Percentiles rank a stretch among this genome's conserved stretches.
These are phyloP conservation scores for Terebella lapidaria DNA, from an alignment of 2,888 invertebrate genomes.

Conservation along the genomic window DNA sequence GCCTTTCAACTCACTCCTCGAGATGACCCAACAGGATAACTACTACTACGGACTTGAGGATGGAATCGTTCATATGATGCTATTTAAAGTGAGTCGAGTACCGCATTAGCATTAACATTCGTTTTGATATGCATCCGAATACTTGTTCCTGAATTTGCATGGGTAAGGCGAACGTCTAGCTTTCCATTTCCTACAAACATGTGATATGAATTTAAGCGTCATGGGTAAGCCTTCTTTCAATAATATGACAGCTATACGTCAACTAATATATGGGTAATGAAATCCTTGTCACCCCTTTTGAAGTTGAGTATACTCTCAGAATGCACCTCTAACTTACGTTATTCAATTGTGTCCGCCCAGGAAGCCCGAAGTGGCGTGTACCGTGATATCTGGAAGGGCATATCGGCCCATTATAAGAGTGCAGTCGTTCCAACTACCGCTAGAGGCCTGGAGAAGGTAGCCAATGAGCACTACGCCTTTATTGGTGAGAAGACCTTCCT, in stretches of 20 bases:
- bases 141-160: too few relatives aligned
- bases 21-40: slow-evolving; percentile 6
- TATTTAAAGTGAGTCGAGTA: slow-evolving; percentile 11
- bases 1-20: slow-evolving; percentile 7
- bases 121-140: too few relatives aligned
- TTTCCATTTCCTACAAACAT: too few relatives aligned
- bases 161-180: too few relatives aligned
- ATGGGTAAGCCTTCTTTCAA: too few relatives aligned
- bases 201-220: too few relatives aligned
- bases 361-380: slow-evolving; percentile 2
- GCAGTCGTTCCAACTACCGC: not conserved
- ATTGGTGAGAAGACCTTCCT: slow-evolving; percentile 31
- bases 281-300: too few relatives aligned
- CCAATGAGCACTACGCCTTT: slow-evolving; percentile 17
- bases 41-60: slow-evolving; percentile 10
- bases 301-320: too few relatives aligned
- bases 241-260: too few relatives aligned
- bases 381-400: slow-evolving; percentile 9
- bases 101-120: not conserved
- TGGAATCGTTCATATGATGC: slow-evolving; percentile 12
- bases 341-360: too few relatives aligned
- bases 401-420: not conserved
- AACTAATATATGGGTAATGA: too few relatives aligned
- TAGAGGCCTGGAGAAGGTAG: slow-evolving; percentile 1
- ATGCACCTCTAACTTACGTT: too few relatives aligned